Evolutionary conservation across 2,797 vertebrate genomes (phyloP).

Genomic region (Gallinago stenura): DNA sequence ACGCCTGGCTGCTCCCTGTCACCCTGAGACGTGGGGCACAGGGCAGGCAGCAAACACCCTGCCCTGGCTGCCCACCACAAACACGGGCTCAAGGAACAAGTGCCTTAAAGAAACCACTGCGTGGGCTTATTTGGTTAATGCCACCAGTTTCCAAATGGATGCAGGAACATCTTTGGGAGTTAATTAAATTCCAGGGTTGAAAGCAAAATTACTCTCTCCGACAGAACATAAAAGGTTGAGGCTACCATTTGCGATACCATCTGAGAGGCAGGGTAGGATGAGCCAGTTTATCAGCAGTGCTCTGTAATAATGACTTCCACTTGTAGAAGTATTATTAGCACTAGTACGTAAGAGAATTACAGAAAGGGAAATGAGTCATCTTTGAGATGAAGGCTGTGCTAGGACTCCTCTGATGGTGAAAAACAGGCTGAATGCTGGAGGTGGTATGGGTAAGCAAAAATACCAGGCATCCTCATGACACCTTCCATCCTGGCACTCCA

Average conservation of each 20-base stretch:
- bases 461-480: background rate
- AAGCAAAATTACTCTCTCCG: background rate
- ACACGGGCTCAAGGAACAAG: background rate
- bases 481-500: background rate
- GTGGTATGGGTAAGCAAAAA: background rate
- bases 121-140: background rate
- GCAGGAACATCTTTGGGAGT: background rate
- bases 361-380: conserved; percentile 52
- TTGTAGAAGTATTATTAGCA: conserved; percentile 28
- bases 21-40: rapidly evolving
- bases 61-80: background rate
- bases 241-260: background rate
- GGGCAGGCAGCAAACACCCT: background rate
- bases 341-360: background rate
- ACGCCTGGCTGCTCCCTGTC: background rate
- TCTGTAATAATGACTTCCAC: conserved; percentile 39
- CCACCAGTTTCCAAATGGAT: background rate
- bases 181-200: background rate
- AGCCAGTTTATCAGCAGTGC: conserved; percentile 40
- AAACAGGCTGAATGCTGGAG: background rate
- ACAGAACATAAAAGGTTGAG: background rate
- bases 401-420: background rate
- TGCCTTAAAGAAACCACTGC: background rate
- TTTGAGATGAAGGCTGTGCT: conserved; percentile 2
- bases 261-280: background rate